A percentile compares a stretch with the other conserved stretches of the same genome.
These are phyloP conservation scores for Mesopsocus fuscifrons DNA, from an alignment of 2,888 invertebrate species.

Conservation along the genomic window DNA sequence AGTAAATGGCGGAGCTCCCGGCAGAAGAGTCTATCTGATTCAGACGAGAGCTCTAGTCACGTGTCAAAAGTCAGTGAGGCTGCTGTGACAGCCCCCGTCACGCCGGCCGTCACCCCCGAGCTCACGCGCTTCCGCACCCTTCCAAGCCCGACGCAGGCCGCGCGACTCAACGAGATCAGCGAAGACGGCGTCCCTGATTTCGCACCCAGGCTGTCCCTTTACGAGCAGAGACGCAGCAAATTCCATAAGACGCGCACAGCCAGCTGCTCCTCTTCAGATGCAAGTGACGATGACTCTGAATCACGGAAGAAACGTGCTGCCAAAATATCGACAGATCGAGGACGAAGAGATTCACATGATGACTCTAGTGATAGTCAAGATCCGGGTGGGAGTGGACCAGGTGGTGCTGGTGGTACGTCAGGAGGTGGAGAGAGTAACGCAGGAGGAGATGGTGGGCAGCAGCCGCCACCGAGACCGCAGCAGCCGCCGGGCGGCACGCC, in stretches of 20 bases:
- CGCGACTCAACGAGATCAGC: constrained; percentile 40
- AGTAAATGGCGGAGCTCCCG: no score
- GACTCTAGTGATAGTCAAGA: constrained; percentile 74
- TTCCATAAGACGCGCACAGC: constrained; percentile 58
- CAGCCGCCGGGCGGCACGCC: constrained; percentile 10
- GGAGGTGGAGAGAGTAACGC: constrained; percentile 12
- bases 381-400: constrained; percentile 32
- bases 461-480: constrained; percentile 2
- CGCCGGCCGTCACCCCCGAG: constrained; percentile 13
- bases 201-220: constrained; percentile 17
- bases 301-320: constrained; percentile 62
- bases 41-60: no score
- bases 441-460: constrained; percentile 13
- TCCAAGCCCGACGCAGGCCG: constrained; percentile 32
- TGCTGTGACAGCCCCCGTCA: neutral
- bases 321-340: constrained; percentile 43
- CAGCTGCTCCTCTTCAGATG: constrained; percentile 86
- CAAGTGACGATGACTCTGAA: constrained; percentile 64
- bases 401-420: constrained; percentile 21
- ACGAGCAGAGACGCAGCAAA: constrained; percentile 42
- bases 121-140: constrained; percentile 31
- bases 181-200: constrained; percentile 35
- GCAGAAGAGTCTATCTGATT: no score
- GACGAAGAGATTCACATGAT: constrained; percentile 60
- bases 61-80: no score